Evolutionary conservation across 2,797 vertebrate species (phyloP).

Genomic region (Xiphorhynchus erythropygius): DNA sequence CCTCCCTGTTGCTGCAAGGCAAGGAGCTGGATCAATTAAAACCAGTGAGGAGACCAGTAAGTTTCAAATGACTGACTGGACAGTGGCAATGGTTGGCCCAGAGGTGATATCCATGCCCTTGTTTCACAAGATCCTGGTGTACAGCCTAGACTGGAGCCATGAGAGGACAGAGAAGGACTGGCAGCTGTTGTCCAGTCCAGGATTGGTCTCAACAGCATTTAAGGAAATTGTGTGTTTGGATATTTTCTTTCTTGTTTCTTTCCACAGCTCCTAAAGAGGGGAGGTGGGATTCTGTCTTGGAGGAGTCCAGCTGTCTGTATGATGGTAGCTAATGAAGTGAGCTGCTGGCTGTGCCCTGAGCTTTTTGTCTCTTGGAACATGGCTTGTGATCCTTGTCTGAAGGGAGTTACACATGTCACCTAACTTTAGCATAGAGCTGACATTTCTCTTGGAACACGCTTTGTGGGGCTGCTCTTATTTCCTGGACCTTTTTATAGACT

Average conservation of each 20-base stretch:
- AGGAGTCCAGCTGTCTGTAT: background rate
- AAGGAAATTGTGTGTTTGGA: background rate
- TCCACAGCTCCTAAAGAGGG: background rate
- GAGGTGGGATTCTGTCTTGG: background rate
- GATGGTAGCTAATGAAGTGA: background rate
- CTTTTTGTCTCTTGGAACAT: background rate
- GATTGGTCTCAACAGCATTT: background rate
- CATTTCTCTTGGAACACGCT: background rate
- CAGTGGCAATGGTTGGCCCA: fast-evolving
- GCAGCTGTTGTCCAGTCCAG: background rate
- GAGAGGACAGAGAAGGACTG: background rate
- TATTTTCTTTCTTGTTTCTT: background rate
- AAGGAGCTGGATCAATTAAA: background rate
- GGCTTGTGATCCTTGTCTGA: background rate
- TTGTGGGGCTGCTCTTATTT: background rate
- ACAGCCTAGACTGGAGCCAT: background rate
- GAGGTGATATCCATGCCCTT: background rate
- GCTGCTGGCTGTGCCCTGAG: background rate
- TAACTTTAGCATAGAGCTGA: background rate
- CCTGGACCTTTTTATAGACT: background rate
- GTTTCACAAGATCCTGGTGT: background rate
- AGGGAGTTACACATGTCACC: background rate
- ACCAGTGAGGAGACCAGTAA: background rate
- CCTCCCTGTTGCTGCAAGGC: background rate
- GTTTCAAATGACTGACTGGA: background rate